phyloP scores from a whole-genome alignment of 2,113 vertebrate genomes.

The Spilogale gracilis region DNA sequence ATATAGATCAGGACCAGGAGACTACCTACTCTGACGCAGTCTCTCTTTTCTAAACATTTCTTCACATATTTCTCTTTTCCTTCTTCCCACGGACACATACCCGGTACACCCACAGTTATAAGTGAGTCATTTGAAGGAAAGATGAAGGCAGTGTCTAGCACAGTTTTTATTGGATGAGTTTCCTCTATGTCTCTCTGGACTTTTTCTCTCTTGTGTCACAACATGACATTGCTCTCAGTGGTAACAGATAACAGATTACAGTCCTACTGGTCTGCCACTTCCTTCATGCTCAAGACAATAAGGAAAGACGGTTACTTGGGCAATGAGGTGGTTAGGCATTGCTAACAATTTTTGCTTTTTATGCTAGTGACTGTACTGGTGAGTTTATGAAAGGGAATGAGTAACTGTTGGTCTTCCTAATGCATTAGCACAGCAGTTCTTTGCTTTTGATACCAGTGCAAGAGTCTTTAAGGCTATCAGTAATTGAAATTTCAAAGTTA shows the following conservation, averaged over 20 bases:
- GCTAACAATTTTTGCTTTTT: constrained; percentile 71
- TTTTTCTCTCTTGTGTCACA: constrained; percentile 70
- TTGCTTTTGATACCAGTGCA: not conserved
- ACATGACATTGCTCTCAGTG: constrained; percentile 53
- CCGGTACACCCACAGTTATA: not conserved
- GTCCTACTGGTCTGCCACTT: constrained; percentile 85
- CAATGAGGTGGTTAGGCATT: constrained; percentile 86
- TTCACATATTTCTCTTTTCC: not conserved
- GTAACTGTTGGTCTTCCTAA: constrained; percentile 72
- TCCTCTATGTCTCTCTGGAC: constrained; percentile 60
- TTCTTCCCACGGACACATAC: not conserved
- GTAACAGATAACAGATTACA: constrained; percentile 81
- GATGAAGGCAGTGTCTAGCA: not conserved
- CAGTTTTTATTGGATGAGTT: not conserved
- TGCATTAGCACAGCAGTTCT: not conserved
- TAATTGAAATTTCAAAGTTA: not conserved
- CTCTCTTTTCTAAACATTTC: not conserved
- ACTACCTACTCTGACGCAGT: not conserved
- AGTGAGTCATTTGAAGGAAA: constrained; percentile 43
- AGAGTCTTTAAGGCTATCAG: not conserved
- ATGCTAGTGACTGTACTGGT: constrained; percentile 53
- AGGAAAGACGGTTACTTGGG: constrained; percentile 87
- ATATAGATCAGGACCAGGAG: not conserved
- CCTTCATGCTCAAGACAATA: constrained; percentile 83
- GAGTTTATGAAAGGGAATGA: constrained; percentile 79